Percentiles rank a stretch among this genome's conserved stretches.
These are phyloP conservation scores for Malacoraja senta DNA, from an alignment of 2,797 vertebrate species.

Conservation along the genomic window DNA sequence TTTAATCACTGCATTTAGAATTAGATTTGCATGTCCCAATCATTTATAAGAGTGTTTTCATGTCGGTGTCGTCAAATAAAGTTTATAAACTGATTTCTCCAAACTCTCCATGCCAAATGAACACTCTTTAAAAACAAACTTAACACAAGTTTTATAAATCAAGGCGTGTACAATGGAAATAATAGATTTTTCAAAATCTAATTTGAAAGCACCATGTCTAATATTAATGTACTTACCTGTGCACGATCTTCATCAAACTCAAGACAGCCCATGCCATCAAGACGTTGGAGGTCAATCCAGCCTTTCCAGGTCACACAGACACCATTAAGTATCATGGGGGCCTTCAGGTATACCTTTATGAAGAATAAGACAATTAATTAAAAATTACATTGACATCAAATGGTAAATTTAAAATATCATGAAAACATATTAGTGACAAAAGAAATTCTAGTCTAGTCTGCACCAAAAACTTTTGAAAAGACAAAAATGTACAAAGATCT, in stretches of 20 bases:
- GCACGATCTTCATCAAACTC: constrained; percentile 94
- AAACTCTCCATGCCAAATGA: too few species aligned
- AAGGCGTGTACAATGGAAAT: background rate
- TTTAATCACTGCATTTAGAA: too few species aligned
- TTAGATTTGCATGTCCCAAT: too few species aligned
- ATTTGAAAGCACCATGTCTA: background rate
- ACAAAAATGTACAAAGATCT: background rate
- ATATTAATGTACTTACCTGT: constrained; percentile 66
- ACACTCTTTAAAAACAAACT: too few species aligned
- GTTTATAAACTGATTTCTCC: too few species aligned
- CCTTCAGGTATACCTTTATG: constrained; percentile 84
- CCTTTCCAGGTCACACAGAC: constrained; percentile 98
- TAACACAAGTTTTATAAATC: too few species aligned
- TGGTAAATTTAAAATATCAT: background rate
- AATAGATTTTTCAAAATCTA: constrained; percentile 13
- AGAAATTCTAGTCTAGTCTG: background rate
- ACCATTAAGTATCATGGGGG: constrained; percentile 96
- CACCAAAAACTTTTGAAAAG: background rate
- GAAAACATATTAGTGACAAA: background rate
- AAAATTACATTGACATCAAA: background rate
- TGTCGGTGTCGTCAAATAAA: too few species aligned
- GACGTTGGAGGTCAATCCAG: constrained; percentile 92
- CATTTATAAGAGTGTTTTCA: too few species aligned
- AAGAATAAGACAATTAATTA: background rate
- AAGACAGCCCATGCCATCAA: constrained; percentile 95